Base-by-base conservation (phyloP, 2,888 invertebrate genomes). In the Silvanus unidentatus region DNA sequence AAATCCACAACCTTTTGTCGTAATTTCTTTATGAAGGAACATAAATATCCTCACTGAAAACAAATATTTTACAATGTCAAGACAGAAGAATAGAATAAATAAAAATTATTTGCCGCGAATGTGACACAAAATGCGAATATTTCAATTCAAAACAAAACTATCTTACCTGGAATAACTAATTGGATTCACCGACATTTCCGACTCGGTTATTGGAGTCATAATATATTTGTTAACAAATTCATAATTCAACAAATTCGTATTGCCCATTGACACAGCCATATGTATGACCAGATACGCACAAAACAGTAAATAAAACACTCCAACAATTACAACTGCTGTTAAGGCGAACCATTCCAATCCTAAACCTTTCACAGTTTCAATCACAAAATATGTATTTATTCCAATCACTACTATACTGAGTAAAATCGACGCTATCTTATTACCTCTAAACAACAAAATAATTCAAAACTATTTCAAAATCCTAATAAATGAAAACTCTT, bases 371-470 rank as follows among this genome's bases (percentile, higher is more conserved):
- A 86, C 77, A 51, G 79, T 81, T 42, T 76, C 75, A 12, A 79
- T 70, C 9, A 90, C 86, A 67, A 90, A 88, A 66, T 80, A 89
- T 48, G 88, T 75, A 68, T 92, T 92, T 57, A 92, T 89, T 3
- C 69, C 73, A 59, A 92, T 86, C 3, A 91, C 86, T 32, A 84
- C 65, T 5, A 82, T 62, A 9, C 87, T 83, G 22, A 91, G 70
- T 2, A 79, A 42, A 14, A 83, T 78, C 0, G 88, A 77, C 22
- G 85, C 72, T 14, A 84, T 70, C 73, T 84, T 86, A 69, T 83
- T 87, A 16, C 74, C 71, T 51, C 88, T 88, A 68, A 28, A 77
- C 77, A 52, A 56, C 60, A 57, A 59, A 54, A 49, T 46, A 47
- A 41, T 29, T 47, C 9, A 32, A 9, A 30, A 32, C 22, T 4